These are phyloP conservation scores for Bombus waltoni DNA, from an alignment of 1,140 invertebrate species.

Conservation along the genomic window DNA sequence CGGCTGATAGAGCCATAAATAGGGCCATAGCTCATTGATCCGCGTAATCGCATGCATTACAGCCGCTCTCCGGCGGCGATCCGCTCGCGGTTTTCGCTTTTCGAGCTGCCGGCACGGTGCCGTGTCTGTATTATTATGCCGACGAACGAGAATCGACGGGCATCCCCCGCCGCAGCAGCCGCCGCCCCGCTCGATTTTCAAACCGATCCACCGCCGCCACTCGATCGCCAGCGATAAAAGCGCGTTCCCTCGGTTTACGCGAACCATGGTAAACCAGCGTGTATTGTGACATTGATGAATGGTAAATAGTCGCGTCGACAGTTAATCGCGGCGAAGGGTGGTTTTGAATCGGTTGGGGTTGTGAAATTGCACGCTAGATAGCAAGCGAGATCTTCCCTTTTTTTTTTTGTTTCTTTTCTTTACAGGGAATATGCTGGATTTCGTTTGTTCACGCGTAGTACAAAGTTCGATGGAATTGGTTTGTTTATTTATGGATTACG, in stretches of 20 bases:
- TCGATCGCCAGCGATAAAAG: slow-evolving; percentile 48
- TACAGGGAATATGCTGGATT: neutral
- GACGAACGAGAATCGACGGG: slow-evolving; percentile 56
- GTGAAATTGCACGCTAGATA: neutral
- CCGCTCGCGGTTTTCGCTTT: slow-evolving; percentile 73
- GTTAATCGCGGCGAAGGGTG: slow-evolving; percentile 9
- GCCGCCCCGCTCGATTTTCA: slow-evolving; percentile 5
- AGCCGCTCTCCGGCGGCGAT: slow-evolving; percentile 63
- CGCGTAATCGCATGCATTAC: slow-evolving; percentile 81
- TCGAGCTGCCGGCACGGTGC: slow-evolving; percentile 68
- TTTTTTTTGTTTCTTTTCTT: neutral
- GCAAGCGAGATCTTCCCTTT: neutral
- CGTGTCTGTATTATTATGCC: slow-evolving; percentile 73
- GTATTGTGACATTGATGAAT: slow-evolving; percentile 46
- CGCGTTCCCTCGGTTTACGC: slow-evolving; percentile 20
- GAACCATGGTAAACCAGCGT: neutral
- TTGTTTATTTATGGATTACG: neutral
- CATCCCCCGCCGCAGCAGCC: neutral
- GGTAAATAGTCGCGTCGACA: slow-evolving; percentile 21
- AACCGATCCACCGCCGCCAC: slow-evolving; percentile 25
- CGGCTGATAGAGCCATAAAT: slow-evolving; percentile 80
- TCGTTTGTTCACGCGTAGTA: neutral
- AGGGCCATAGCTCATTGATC: slow-evolving; percentile 81
- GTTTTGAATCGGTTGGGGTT: neutral
- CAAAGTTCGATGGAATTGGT: neutral